Conservation (phyloP, 2,888 invertebrate genomes). For the Netelia virgata region DNA sequence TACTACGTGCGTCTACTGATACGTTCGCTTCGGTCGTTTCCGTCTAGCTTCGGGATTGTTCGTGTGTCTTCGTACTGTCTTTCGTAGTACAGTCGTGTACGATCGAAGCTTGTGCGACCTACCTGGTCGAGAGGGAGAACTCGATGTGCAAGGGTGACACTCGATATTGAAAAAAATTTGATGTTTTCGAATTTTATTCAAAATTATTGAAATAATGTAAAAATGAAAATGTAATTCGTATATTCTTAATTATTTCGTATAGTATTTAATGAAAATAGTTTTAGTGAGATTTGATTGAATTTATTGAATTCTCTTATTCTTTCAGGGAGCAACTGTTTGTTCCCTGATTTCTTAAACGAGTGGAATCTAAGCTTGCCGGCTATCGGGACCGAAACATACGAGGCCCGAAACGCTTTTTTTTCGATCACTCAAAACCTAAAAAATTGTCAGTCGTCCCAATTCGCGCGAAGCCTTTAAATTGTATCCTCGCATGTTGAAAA, state of each 20-base stretch:
- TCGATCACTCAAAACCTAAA: slow-evolving; percentile 26
- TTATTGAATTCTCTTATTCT: background rate
- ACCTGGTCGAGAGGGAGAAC: background rate
- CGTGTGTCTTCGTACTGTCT: slow-evolving; percentile 23
- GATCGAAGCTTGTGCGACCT: background rate
- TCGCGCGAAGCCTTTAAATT: slow-evolving; percentile 13
- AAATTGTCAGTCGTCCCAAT: slow-evolving; percentile 50
- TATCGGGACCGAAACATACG: slow-evolving; percentile 39
- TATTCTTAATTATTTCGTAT: too few species aligned
- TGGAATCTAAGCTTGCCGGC: slow-evolving; percentile 10
- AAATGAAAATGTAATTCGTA: background rate
- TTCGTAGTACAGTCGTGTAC: background rate
- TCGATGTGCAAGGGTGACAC: background rate
- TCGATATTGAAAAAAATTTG: too few species aligned
- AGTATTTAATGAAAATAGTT: too few species aligned
- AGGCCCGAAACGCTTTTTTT: background rate
- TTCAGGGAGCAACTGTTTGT: background rate
- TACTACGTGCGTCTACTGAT: background rate
- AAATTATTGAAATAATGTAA: too few species aligned
- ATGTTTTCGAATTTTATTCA: too few species aligned
- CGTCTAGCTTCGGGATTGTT: slow-evolving; percentile 38
- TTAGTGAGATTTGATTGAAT: background rate
- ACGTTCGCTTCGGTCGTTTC: slow-evolving; percentile 27
- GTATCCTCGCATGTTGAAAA: slow-evolving; percentile 24
- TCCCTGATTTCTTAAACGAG: slow-evolving; percentile 17